Evolutionary conservation across 2,113 vertebrate genomes (phyloP).

Genomic region (Silurus asotus): DNA sequence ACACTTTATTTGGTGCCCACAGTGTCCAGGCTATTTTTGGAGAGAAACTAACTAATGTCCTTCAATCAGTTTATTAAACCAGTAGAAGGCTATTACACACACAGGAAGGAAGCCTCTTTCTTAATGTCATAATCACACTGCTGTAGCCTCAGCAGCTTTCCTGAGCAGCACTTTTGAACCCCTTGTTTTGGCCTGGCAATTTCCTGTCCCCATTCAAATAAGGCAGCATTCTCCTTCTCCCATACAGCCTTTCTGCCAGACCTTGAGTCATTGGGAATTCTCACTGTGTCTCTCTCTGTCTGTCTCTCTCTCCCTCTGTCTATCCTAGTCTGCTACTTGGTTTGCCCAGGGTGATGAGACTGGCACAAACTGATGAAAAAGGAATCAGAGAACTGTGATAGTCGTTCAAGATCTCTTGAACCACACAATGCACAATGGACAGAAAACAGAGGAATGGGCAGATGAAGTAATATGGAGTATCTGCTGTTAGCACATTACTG

Average conservation of each 20-base stretch:
- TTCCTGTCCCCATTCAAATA: constrained; percentile 9
- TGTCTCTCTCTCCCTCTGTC: not conserved
- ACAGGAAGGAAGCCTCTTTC: constrained; percentile 1
- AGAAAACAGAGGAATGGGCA: not conserved
- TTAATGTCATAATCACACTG: constrained; percentile 5
- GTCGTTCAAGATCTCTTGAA: constrained; percentile 23
- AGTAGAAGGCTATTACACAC: not conserved
- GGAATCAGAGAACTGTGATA: constrained; percentile 31
- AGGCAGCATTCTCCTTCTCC: not conserved
- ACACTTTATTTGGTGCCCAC: constrained; percentile 21
- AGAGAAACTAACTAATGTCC: not conserved
- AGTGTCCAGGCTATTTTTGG: constrained; percentile 8
- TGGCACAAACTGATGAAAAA: constrained; percentile 39
- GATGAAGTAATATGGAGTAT: constrained; percentile 24
- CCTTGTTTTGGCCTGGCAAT: not conserved
- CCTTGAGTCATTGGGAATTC: not conserved
- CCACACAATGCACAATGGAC: not conserved
- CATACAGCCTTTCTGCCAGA: not conserved
- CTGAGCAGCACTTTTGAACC: not conserved
- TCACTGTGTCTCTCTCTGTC: not conserved
- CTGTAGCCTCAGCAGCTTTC: not conserved
- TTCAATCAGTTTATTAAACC: constrained; percentile 3
- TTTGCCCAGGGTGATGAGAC: not conserved
- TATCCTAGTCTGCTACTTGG: not conserved
- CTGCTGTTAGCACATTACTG: constrained; percentile 32